A percentile compares a stretch with the other conserved stretches of the same genome.
These are phyloP conservation scores for Drosophila kambysellisi DNA, from an alignment of 2,888 invertebrate species.

Conservation along the genomic window DNA sequence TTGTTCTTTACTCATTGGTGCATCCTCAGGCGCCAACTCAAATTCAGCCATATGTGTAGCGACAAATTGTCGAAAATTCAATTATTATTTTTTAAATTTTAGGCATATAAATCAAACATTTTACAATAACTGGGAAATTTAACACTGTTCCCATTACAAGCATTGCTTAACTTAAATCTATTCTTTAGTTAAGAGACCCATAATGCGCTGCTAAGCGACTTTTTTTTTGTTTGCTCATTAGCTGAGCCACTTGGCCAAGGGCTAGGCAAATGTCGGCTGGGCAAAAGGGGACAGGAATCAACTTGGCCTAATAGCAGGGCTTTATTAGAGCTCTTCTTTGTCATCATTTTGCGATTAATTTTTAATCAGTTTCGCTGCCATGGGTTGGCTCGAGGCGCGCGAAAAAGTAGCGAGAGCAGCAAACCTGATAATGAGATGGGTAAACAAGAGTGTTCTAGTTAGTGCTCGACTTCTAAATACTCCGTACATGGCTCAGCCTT, in stretches of 20 bases:
- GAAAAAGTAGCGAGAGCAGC: neutral
- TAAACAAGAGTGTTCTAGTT: neutral
- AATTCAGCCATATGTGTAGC: slow-evolving; percentile 41
- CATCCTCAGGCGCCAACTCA: slow-evolving; percentile 47
- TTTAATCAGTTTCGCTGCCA: slow-evolving; percentile 30
- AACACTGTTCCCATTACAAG: neutral
- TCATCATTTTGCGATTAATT: slow-evolving; percentile 48
- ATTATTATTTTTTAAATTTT: slow-evolving; percentile 43
- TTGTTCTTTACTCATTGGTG: slow-evolving; percentile 37
- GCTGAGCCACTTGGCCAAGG: slow-evolving; percentile 46
- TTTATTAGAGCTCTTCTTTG: slow-evolving; percentile 44
- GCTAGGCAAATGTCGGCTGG: slow-evolving; percentile 60
- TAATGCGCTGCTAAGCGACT: neutral
- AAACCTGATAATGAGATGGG: neutral
- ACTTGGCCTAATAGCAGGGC: slow-evolving; percentile 54
- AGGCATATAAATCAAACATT: slow-evolving; percentile 32
- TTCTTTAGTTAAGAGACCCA: neutral
- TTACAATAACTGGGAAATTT: neutral
- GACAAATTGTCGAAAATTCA: slow-evolving; percentile 6
- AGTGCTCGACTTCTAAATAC: neutral
- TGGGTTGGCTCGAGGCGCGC: slow-evolving; percentile 29
- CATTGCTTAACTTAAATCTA: neutral
- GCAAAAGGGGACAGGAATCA: slow-evolving; percentile 10
- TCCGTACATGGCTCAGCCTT: neutral
- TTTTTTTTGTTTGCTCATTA: slow-evolving; percentile 61